These are phyloP conservation scores for Drosophila ironensis DNA, from an alignment of 1,140 invertebrate genomes.

Conservation along the genomic window DNA sequence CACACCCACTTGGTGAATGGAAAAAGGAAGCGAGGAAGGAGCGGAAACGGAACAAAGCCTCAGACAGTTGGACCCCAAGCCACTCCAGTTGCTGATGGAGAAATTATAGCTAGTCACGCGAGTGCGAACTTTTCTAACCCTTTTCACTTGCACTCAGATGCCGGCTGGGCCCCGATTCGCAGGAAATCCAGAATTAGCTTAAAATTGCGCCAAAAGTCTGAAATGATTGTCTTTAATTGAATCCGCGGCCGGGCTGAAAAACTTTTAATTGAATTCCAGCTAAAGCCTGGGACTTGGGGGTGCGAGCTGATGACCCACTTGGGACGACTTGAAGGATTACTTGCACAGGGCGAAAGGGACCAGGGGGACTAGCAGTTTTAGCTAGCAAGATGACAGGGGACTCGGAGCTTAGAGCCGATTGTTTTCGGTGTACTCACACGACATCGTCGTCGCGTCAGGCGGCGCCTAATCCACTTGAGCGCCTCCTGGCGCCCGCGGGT, in stretches of 20 bases:
- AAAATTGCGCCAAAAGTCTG: slow-evolving; percentile 56
- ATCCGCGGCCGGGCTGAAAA: slow-evolving; percentile 40
- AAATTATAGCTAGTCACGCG: slow-evolving; percentile 73
- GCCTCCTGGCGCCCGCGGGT: slow-evolving; percentile 54
- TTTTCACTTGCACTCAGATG: slow-evolving; percentile 5
- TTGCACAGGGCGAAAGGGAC: neutral
- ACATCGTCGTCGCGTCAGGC: slow-evolving; percentile 51
- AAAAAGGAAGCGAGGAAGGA: slow-evolving; percentile 24
- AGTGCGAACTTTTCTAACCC: slow-evolving; percentile 63
- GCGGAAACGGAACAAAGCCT: slow-evolving; percentile 72
- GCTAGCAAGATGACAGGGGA: neutral
- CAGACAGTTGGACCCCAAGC: slow-evolving; percentile 28
- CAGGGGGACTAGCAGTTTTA: neutral
- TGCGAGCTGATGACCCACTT: slow-evolving; percentile 52
- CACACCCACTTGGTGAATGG: slow-evolving; percentile 49
- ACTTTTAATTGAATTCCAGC: slow-evolving; percentile 53
- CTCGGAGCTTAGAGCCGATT: neutral
- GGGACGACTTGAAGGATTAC: slow-evolving; percentile 14
- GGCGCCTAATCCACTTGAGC: slow-evolving; percentile 71
- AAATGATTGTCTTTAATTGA: slow-evolving; percentile 70
- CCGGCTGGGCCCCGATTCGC: slow-evolving; percentile 49
- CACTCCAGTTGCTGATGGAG: slow-evolving; percentile 44
- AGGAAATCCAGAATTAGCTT: slow-evolving; percentile 67
- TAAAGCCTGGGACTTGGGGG: slow-evolving; percentile 38
- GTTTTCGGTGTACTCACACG: slow-evolving; percentile 26